phyloP scores from a whole-genome alignment of 2,797 vertebrate genomes.

The Acrossocheilus wenchowensis region DNA sequence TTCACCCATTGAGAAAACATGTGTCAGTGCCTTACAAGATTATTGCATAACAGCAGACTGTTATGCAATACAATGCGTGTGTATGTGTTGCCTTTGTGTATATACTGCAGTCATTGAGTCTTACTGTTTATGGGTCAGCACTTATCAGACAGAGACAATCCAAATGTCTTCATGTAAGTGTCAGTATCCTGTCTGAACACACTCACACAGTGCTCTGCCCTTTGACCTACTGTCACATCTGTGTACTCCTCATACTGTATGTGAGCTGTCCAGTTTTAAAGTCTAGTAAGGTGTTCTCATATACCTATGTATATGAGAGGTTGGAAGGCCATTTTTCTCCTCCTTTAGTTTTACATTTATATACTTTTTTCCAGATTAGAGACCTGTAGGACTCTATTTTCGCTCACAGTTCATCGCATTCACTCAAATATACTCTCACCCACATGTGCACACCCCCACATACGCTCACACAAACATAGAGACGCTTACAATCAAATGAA shows the following conservation, averaged over 20 bases:
- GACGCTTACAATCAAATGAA: neutral
- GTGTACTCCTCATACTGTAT: neutral
- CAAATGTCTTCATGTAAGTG: neutral
- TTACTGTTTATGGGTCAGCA: slow-evolving; percentile 1
- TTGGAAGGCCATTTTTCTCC: neutral
- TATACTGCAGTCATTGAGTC: neutral
- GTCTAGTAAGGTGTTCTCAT: neutral
- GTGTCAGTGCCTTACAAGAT: slow-evolving; percentile 10
- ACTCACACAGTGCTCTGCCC: neutral
- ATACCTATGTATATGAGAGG: neutral
- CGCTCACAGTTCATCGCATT: slow-evolving; percentile 4
- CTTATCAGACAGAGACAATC: neutral
- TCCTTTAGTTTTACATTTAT: neutral
- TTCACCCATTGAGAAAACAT: neutral
- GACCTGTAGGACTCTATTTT: slow-evolving; percentile 7
- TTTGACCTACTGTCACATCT: neutral
- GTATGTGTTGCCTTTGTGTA: neutral
- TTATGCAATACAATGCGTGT: neutral
- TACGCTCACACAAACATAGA: neutral
- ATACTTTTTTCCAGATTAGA: neutral
- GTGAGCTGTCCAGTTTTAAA: neutral
- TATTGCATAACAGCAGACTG: slow-evolving; percentile 39
- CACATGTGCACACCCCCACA: slow-evolving; percentile 11
- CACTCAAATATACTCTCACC: slow-evolving; percentile 3
- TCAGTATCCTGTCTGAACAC: neutral